These are phyloP conservation scores for Peromyscus aztecus DNA, from an alignment of 2,797 vertebrate species.

Conservation along the genomic window DNA sequence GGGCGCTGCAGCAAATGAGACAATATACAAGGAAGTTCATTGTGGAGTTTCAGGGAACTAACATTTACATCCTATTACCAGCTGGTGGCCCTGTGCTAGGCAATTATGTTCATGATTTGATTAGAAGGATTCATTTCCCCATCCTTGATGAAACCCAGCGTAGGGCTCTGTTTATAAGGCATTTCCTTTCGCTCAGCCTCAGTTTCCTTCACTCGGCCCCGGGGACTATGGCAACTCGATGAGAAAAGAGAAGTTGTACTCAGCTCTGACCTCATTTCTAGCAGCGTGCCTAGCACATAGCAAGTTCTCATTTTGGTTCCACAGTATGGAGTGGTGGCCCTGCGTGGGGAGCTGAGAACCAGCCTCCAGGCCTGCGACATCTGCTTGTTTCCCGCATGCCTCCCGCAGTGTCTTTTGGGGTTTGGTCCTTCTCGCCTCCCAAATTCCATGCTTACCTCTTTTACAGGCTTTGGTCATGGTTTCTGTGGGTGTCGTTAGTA, in stretches of 20 bases:
- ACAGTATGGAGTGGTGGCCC: neutral
- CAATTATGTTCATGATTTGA: conserved; percentile 11
- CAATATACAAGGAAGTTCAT: neutral
- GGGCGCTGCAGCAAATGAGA: neutral
- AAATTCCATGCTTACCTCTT: neutral
- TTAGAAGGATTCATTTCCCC: conserved; percentile 21
- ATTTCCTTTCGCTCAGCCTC: conserved; percentile 1
- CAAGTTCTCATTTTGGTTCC: neutral
- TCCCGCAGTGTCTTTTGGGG: neutral
- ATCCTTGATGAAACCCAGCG: neutral
- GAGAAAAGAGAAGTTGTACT: neutral
- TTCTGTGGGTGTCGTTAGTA: neutral
- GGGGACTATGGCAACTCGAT: neutral
- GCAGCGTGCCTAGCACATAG: neutral
- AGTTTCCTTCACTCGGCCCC: conserved; percentile 37
- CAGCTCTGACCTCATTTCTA: neutral
- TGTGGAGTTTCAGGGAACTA: conserved; percentile 26
- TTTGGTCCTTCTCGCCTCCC: neutral
- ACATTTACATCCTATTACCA: conserved; percentile 33
- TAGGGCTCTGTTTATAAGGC: neutral
- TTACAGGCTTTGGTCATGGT: neutral
- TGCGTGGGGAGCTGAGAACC: neutral
- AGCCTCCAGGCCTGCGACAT: neutral
- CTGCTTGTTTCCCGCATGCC: neutral
- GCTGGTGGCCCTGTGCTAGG: neutral